A percentile compares a stretch with the other conserved stretches of the same genome.
phyloP scores from a whole-genome alignment of 30 jellyfish, hydroid and myxozoan genomes.

The Morbakka virulenta region DNA sequence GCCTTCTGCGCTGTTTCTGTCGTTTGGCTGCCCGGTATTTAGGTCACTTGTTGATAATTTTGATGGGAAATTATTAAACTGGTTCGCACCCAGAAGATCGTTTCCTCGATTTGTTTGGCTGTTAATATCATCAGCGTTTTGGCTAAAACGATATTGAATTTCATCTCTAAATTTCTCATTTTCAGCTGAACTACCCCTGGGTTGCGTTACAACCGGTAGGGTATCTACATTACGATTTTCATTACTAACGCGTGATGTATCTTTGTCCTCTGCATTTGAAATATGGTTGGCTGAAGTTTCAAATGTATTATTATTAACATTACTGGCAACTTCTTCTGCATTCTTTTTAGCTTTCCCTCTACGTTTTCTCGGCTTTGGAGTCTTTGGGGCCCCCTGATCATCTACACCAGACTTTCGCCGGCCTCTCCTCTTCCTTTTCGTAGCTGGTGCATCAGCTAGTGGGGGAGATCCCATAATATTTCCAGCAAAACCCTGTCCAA shows the following conservation, averaged over 20 bases:
- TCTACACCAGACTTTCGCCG: constrained; percentile 7
- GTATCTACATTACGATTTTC: too few species aligned
- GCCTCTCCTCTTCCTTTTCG: neutral
- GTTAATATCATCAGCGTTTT: neutral
- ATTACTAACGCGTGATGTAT: neutral
- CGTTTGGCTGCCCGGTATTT: neutral
- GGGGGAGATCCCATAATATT: neutral
- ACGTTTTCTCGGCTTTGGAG: neutral
- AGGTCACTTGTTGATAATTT: neutral
- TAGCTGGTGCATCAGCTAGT: neutral
- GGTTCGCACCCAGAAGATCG: neutral
- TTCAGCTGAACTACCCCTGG: neutral
- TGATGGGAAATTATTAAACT: neutral
- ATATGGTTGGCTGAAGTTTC: neutral
- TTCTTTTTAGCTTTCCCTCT: neutral
- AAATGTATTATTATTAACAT: too few species aligned
- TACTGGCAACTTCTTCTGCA: too few species aligned
- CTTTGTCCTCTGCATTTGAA: neutral
- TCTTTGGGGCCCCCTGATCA: neutral
- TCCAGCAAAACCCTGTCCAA: neutral
- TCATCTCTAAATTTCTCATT: neutral
- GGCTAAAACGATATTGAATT: neutral
- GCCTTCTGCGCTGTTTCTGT: neutral
- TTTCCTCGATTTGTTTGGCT: neutral
- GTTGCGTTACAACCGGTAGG: neutral